phyloP scores from a whole-genome alignment of 2,888 invertebrate genomes.

The Lypha dubia region DNA sequence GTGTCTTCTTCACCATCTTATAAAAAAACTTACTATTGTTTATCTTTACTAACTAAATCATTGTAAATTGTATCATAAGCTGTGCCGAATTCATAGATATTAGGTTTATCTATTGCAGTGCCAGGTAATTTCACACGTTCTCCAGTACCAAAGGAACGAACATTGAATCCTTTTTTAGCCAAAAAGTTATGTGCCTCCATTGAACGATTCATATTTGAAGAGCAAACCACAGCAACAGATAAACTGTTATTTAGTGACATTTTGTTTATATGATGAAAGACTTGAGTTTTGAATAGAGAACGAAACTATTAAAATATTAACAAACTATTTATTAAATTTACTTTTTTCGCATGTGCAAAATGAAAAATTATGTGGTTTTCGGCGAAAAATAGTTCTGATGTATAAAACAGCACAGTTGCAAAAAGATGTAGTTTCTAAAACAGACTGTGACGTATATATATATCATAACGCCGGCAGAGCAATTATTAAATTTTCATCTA shows the following conservation, averaged over 20 bases:
- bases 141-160: constrained; percentile 96
- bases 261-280: constrained; percentile 32
- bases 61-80: constrained; percentile 98
- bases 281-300: neutral
- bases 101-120: constrained; percentile 95
- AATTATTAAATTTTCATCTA: too few species aligned
- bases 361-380: constrained; percentile 44
- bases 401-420: neutral
- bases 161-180: constrained; percentile 97
- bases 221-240: constrained; percentile 97
- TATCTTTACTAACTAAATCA: constrained; percentile 95
- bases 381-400: constrained; percentile 21
- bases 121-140: constrained; percentile 99
- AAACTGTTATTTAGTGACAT: constrained; percentile 84
- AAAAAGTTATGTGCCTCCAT: constrained; percentile 99
- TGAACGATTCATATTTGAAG: constrained; percentile 99
- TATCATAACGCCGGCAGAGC: too few species aligned
- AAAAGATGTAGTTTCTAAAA: neutral
- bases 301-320: too few species aligned
- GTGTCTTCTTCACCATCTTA: neutral
- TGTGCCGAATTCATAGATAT: constrained; percentile 97
- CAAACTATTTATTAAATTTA: neutral
- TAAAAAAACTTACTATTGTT: constrained; percentile 89
- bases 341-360: constrained; percentile 11
- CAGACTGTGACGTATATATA: too few species aligned